A percentile compares a stretch with the other conserved stretches of the same genome.
Evolutionary conservation across 2,888 invertebrate species (phyloP).

Genomic region (Schizotus pectinicornis): DNA sequence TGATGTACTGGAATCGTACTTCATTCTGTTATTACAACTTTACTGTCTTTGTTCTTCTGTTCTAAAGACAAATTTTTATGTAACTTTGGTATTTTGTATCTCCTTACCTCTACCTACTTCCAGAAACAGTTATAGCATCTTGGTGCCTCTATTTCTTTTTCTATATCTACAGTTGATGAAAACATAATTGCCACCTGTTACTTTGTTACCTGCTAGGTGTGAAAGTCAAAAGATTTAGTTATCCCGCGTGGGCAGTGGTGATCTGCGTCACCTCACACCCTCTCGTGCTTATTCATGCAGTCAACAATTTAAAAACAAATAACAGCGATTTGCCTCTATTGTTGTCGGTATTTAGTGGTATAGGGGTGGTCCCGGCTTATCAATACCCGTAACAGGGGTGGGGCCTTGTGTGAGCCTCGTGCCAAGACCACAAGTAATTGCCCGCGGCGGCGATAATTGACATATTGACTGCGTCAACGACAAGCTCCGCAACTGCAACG

Average conservation of each 20-base stretch:
- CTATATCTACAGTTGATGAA: too few species aligned
- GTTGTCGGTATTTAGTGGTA: constrained; percentile 19
- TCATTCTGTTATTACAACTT: too few species aligned
- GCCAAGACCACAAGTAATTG: constrained; percentile 53
- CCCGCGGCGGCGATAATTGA: constrained; percentile 54
- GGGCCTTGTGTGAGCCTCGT: constrained; percentile 34
- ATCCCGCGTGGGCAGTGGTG: not conserved
- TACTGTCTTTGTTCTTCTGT: too few species aligned
- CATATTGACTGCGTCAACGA: constrained; percentile 55
- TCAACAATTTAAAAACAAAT: not conserved
- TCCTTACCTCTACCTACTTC: too few species aligned
- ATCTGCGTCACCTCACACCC: not conserved
- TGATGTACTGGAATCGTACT: too few species aligned
- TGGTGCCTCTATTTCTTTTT: too few species aligned
- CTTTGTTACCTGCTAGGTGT: too few species aligned
- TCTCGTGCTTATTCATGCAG: not conserved
- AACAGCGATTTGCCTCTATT: constrained; percentile 6
- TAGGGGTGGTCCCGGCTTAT: constrained; percentile 21
- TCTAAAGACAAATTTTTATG: too few species aligned
- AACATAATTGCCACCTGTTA: too few species aligned
- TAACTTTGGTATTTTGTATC: too few species aligned
- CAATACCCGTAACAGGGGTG: constrained; percentile 21
- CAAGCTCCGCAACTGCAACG: constrained; percentile 38
- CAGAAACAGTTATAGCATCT: too few species aligned
- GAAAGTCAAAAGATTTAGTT: too few species aligned